A percentile compares a stretch with the other conserved stretches of the same genome.
phyloP scores from a whole-genome alignment of 2,797 vertebrate genomes.

The Acanthurus leucopareius region DNA sequence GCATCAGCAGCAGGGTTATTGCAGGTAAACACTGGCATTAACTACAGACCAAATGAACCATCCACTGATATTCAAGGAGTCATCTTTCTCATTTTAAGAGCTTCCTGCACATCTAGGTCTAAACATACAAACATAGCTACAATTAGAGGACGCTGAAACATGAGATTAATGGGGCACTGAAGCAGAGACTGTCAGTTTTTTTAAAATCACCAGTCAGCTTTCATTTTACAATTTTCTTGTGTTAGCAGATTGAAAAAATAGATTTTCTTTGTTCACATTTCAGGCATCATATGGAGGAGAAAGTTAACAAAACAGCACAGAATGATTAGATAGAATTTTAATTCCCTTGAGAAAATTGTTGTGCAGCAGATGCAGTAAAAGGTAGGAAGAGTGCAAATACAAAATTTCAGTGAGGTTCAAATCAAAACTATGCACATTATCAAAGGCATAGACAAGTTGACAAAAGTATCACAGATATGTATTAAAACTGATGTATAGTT shows the following conservation, averaged over 20 bases:
- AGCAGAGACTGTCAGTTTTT: neutral
- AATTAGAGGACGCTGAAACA: neutral
- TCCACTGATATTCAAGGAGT: neutral
- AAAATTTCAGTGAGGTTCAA: too few species aligned
- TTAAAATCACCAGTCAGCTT: conserved; percentile 3
- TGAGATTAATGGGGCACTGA: neutral
- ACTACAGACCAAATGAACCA: neutral
- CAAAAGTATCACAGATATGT: neutral
- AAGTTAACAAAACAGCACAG: neutral
- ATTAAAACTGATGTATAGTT: neutral
- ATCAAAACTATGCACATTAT: neutral
- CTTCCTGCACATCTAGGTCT: neutral
- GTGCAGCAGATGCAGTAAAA: neutral
- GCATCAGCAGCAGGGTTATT: neutral
- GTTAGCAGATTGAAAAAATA: neutral
- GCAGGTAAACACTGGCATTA: neutral
- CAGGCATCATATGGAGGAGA: neutral
- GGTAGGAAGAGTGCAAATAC: too few species aligned
- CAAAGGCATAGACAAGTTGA: neutral
- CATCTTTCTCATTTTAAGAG: neutral
- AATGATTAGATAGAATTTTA: neutral
- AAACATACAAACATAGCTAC: too few species aligned
- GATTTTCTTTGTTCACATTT: neutral
- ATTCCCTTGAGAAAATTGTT: neutral
- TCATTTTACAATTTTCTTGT: too few species aligned